A percentile compares a stretch with the other conserved stretches of the same genome.
Evolutionary conservation across 1,140 invertebrate genomes (phyloP).

Genomic region (Drosophila azteca): DNA sequence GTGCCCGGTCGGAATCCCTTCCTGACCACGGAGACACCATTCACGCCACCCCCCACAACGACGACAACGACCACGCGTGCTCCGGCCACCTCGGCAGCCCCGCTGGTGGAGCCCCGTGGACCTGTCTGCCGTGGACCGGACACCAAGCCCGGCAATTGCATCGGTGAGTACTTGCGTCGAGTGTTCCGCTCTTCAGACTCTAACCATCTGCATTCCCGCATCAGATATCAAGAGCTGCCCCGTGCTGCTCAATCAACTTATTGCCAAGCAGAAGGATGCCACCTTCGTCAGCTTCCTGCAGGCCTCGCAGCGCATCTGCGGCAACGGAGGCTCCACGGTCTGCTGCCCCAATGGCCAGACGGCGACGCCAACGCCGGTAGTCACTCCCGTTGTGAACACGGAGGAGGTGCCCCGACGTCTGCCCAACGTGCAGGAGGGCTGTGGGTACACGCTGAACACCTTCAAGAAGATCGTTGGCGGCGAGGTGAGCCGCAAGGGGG

Average conservation of each 20-base stretch:
- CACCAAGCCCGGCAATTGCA: slow-evolving; percentile 54
- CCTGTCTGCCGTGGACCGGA: slow-evolving; percentile 61
- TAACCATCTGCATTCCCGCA: background rate
- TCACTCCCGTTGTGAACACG: slow-evolving; percentile 13
- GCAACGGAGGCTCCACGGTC: slow-evolving; percentile 39
- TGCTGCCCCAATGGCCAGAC: slow-evolving; percentile 65
- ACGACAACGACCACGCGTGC: slow-evolving; percentile 41
- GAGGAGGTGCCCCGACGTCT: slow-evolving; percentile 62
- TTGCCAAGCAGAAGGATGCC: slow-evolving; percentile 44
- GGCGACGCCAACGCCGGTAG: background rate
- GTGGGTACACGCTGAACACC: slow-evolving; percentile 71
- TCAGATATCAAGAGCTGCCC: slow-evolving; percentile 63
- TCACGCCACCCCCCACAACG: slow-evolving; percentile 8
- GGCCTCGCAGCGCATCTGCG: slow-evolving; percentile 64
- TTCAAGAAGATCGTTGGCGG: slow-evolving; percentile 84
- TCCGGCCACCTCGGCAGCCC: slow-evolving; percentile 26
- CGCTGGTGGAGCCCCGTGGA: slow-evolving; percentile 42
- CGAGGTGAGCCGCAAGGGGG: slow-evolving; percentile 75
- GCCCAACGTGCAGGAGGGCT: slow-evolving; percentile 70
- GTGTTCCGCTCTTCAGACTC: background rate
- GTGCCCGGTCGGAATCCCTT: slow-evolving; percentile 46
- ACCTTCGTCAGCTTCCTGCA: slow-evolving; percentile 59
- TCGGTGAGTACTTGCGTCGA: slow-evolving; percentile 42
- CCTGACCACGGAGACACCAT: background rate
- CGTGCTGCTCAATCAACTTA: slow-evolving; percentile 51